These are phyloP conservation scores for Eupristina koningsbergeri DNA, from an alignment of 1,140 invertebrate species.

Conservation along the genomic window DNA sequence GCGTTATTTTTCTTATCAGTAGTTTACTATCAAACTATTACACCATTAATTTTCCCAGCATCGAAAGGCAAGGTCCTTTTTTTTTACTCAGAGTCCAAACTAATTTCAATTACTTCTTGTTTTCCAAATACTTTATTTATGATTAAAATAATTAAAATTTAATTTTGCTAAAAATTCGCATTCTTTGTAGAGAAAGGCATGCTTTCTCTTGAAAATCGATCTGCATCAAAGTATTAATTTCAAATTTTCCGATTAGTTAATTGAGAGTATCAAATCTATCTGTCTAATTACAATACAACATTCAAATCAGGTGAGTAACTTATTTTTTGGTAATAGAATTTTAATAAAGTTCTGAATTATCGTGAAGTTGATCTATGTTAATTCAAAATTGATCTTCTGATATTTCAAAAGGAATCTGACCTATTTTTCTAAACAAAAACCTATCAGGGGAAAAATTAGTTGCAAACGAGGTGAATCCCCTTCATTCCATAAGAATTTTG, in stretches of 20 bases:
- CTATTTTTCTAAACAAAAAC: background rate
- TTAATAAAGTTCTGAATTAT: no score
- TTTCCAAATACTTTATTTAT: no score
- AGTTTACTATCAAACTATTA: conserved; percentile 2
- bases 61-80: background rate
- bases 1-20: conserved; percentile 14
- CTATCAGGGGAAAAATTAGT: background rate
- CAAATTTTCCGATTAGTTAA: no score
- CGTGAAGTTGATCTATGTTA: background rate
- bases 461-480: background rate
- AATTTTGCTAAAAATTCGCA: background rate
- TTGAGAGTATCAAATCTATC: no score
- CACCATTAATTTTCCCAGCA: background rate
- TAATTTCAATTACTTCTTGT: background rate
- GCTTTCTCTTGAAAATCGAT: no score
- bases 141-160: background rate
- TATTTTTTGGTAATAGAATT: no score
- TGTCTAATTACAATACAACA: no score
- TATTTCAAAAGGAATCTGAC: background rate
- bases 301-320: no score
- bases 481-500: background rate
- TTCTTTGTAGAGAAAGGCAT: no score
- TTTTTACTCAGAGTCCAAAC: background rate
- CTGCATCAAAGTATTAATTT: no score
- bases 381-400: background rate